A percentile compares a stretch with the other conserved stretches of the same genome.
Conservation (phyloP, 2,113 vertebrate genomes). For the Leptobrachium ailaonicum region DNA sequence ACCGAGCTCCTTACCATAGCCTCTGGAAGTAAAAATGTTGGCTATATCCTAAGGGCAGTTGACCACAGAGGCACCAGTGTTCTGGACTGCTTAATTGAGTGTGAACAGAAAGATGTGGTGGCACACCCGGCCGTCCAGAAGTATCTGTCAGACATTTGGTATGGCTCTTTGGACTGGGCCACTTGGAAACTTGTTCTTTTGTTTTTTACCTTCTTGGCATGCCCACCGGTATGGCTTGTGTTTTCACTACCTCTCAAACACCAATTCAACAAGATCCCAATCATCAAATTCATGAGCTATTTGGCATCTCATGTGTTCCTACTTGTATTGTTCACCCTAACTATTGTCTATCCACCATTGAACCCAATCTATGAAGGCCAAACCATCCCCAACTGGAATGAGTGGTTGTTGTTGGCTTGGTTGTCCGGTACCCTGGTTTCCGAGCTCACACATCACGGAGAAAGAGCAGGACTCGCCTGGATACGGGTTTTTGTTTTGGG, state of each 20-base stretch:
- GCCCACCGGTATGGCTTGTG: slow-evolving; percentile 57
- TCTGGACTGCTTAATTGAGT: slow-evolving; percentile 61
- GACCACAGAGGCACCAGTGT: slow-evolving; percentile 56
- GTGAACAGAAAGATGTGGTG: slow-evolving; percentile 60
- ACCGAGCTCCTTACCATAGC: slow-evolving; percentile 59
- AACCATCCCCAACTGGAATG: slow-evolving; percentile 57
- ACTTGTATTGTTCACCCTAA: slow-evolving; percentile 60
- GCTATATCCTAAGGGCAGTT: slow-evolving; percentile 53
- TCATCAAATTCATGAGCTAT: slow-evolving; percentile 65
- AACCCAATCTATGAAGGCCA: slow-evolving; percentile 54
- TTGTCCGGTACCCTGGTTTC: slow-evolving; percentile 60
- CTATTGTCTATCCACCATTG: slow-evolving; percentile 59
- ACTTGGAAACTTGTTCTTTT: slow-evolving; percentile 59
- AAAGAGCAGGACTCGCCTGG: slow-evolving; percentile 60
- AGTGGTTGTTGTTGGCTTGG: slow-evolving; percentile 62
- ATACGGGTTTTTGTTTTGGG: slow-evolving; percentile 59
- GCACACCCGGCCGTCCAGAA: slow-evolving; percentile 62
- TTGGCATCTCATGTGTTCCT: slow-evolving; percentile 64
- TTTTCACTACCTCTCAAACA: slow-evolving; percentile 61
- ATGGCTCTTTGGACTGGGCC: slow-evolving; percentile 57
- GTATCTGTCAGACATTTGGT: slow-evolving; percentile 63
- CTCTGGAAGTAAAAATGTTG: slow-evolving; percentile 52
- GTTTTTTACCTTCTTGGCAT: slow-evolving; percentile 58
- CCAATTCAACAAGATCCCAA: slow-evolving; percentile 59
- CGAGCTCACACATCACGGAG: slow-evolving; percentile 57